A percentile compares a stretch with the other conserved stretches of the same genome.
Evolutionary conservation across 2,113 vertebrate genomes (phyloP).

Genomic region (Oncorhynchus clarkii): DNA sequence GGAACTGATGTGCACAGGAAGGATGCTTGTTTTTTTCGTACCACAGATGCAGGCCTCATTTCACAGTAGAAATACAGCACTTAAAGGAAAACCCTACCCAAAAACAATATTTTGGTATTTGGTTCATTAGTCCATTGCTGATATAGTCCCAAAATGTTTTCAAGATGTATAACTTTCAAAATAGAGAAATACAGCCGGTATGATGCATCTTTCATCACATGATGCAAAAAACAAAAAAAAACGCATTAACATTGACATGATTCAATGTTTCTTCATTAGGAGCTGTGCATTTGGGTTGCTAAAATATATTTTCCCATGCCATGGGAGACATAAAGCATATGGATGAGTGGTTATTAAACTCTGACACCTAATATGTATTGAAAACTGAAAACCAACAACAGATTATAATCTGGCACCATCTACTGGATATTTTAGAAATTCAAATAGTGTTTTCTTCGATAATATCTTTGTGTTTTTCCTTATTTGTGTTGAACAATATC

Average conservation of each 20-base stretch:
- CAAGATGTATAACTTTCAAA: no score
- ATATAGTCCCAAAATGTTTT: no score
- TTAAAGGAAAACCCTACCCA: neutral
- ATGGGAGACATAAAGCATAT: neutral
- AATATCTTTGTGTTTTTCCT: neutral
- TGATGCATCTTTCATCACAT: no score
- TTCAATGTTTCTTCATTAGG: neutral
- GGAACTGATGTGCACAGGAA: conserved; percentile 31
- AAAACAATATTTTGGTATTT: no score
- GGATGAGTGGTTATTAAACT: neutral
- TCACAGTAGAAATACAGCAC: neutral
- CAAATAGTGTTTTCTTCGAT: neutral
- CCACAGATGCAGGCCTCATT: neutral
- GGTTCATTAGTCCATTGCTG: no score
- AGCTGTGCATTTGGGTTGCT: neutral
- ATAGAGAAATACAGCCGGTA: no score
- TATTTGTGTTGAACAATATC: conserved; percentile 9
- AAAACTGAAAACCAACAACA: accelerated
- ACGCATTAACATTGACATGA: neutral
- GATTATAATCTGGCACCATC: conserved; percentile 35
- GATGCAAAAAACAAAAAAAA: no score
- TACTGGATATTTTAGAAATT: conserved; percentile 42
- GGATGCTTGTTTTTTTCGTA: neutral
- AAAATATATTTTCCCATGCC: neutral
- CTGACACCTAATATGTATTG: no score